Evolutionary conservation across 1,140 invertebrate species (phyloP), one percentile per base, ranked within the genome.

Genomic region (Probaryconus sp.): DNA sequence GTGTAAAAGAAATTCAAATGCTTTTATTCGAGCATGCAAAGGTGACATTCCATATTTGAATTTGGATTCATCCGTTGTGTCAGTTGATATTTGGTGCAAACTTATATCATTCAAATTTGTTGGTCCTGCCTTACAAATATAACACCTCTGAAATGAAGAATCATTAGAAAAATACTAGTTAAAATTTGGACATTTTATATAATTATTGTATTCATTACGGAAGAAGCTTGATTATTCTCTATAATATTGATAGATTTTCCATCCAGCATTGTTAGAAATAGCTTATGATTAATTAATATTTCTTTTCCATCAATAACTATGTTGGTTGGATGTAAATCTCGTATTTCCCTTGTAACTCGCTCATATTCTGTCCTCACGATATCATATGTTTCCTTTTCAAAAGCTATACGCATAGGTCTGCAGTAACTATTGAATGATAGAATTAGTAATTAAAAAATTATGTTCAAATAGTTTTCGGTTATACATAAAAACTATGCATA

Each of bases 21-120:
- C 10, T 17, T 53, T 38, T n/a, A 53, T 53, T 38, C 50, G 35
- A 5, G 50, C 50, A 24, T 53, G 50, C 5, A 53, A 24, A 2
- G 50, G 50, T 2, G 50, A 38, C 10, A 53, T 38, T 17, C 33
- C 50, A 38, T 53, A 40, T 6, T 5, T 28, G 18, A 48, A 31
- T 31, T n/a, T n/a, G 2, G 9, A 13, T 28, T 45, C 20, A 11
- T 7, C 6, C 16, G 42, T 28, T 11, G 6, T 3, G 3, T 45
- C 24, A 21, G 6, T 7, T n/a, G n/a, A 11, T 3, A 13, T 9
- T 21, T 26, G 0, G 5, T 20, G 5, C 42, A 45, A 28, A 45
- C 9, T 28, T 6, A 45, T 10, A 21, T 45, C 20, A 14, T 45
- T 45, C 11, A 45, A 28, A 5, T 26, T 13, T 14, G 26, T 45